Evolutionary conservation across 2,113 vertebrate species (phyloP).

Genomic region (Tragelaphus strepsiceros): DNA sequence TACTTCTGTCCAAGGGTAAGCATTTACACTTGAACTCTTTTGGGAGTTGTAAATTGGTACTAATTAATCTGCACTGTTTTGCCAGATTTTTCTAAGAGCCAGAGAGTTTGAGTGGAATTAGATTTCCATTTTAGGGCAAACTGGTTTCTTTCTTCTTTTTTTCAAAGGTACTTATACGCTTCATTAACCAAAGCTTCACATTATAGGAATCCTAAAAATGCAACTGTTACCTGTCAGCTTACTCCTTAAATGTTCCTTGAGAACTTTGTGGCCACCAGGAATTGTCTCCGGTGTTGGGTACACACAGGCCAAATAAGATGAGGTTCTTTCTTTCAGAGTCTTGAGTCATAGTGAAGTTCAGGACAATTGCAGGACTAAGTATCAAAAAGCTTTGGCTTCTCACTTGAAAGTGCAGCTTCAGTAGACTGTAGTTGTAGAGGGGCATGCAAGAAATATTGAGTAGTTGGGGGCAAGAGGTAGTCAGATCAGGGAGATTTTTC

Average conservation of each 20-base stretch:
- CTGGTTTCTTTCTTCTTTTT: not conserved
- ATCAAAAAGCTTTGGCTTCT: not conserved
- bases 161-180: not conserved
- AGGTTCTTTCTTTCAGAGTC: not conserved
- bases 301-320: not conserved
- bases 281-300: not conserved
- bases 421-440: not conserved
- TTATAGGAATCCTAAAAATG: not conserved
- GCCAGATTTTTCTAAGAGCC: not conserved
- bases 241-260: not conserved
- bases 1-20: not conserved
- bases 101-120: not conserved
- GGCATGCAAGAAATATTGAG: rapidly evolving
- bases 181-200: not conserved
- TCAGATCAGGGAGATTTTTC: not conserved
- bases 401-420: not conserved
- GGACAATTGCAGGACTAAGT: not conserved
- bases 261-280: not conserved
- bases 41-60: not conserved
- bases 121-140: not conserved
- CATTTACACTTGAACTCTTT: not conserved
- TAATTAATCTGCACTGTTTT: not conserved
- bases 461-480: too few relatives aligned
- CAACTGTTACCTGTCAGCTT: not conserved
- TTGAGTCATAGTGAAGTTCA: too few relatives aligned